Percentiles rank a stretch among this genome's conserved stretches.
Conservation (phyloP, 2,797 vertebrate genomes). For the Enteromius mattozi region DNA sequence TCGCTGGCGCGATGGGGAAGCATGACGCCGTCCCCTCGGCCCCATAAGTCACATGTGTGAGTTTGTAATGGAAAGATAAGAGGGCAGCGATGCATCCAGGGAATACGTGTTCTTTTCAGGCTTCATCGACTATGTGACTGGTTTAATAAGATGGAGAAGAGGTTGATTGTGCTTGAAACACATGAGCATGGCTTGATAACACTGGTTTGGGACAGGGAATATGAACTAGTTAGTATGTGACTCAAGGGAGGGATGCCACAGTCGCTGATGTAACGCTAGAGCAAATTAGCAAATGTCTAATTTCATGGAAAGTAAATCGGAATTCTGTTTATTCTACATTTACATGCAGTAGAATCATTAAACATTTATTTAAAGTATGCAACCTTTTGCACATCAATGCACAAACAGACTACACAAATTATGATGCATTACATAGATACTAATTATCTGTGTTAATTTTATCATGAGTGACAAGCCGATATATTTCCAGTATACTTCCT, state of each 20-base stretch:
- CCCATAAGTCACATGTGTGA: constrained; percentile 66
- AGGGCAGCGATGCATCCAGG: constrained; percentile 69
- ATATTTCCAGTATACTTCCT: neutral
- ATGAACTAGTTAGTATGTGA: constrained; percentile 42
- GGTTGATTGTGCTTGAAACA: constrained; percentile 60
- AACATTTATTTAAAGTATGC: neutral
- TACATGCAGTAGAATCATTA: neutral
- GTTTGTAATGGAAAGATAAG: constrained; percentile 66
- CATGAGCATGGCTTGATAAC: constrained; percentile 57
- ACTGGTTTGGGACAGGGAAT: constrained; percentile 60
- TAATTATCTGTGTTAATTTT: neutral
- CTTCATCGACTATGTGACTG: constrained; percentile 79
- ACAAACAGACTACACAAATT: neutral
- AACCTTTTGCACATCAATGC: neutral
- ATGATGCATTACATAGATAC: neutral
- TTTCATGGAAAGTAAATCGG: constrained; percentile 52
- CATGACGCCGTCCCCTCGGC: constrained; percentile 62
- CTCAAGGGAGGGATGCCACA: constrained; percentile 13
- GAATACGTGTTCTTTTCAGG: constrained; percentile 75
- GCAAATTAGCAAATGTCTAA: constrained; percentile 64
- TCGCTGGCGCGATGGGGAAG: constrained; percentile 63
- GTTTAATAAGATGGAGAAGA: constrained; percentile 73
- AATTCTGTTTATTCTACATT: neutral
- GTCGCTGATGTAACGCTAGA: constrained; percentile 48
- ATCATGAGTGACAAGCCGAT: neutral